Evolutionary conservation across 2,113 vertebrate genomes (phyloP).

Genomic region (Eulemur rufifrons): DNA sequence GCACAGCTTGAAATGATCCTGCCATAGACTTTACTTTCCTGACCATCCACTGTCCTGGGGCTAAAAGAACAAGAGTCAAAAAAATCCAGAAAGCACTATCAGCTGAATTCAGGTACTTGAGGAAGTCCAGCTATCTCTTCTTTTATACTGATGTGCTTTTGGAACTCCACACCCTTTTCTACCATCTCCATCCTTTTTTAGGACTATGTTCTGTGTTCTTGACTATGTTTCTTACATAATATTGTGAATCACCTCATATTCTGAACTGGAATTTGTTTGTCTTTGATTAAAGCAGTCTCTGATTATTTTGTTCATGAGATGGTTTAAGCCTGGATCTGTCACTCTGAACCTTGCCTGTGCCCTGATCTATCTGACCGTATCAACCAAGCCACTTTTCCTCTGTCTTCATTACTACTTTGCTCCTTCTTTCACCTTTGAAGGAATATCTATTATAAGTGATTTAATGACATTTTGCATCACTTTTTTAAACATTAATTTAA

Average conservation of each 20-base stretch:
- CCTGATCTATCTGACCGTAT: not conserved
- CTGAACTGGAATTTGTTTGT: not conserved
- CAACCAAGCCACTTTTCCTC: not conserved
- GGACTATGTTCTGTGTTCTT: not conserved
- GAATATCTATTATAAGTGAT: not conserved
- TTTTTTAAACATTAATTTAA: slow-evolving; percentile 30
- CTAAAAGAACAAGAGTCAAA: not conserved
- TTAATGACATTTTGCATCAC: not conserved
- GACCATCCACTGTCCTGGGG: not conserved
- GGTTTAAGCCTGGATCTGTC: not conserved
- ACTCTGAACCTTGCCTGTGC: not conserved
- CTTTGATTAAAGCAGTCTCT: not conserved
- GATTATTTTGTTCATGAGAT: not conserved
- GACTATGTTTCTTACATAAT: not conserved
- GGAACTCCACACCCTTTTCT: not conserved
- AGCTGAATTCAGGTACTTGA: not conserved
- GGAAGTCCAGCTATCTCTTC: not conserved
- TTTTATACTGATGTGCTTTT: not conserved
- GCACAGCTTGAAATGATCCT: not conserved
- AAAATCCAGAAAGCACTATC: not conserved
- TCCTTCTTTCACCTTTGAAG: not conserved
- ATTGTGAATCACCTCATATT: not conserved
- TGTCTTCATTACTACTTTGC: not conserved
- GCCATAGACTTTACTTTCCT: not conserved
- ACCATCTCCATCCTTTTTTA: not conserved